Evolutionary conservation across 2,888 invertebrate species (phyloP).

Genomic region (Hanleya hanleyi): DNA sequence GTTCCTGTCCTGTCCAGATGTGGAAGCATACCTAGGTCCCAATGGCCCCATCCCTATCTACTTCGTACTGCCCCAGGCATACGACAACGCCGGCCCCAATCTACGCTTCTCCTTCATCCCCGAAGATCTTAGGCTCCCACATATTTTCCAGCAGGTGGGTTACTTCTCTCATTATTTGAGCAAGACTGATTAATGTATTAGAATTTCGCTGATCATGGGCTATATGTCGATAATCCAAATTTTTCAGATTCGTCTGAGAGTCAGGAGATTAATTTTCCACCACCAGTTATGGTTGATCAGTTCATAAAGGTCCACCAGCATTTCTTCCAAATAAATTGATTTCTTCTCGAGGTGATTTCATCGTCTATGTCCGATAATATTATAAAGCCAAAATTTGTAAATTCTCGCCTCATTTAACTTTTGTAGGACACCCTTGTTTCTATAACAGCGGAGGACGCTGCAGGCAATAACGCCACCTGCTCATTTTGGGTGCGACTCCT

Average conservation of each 20-base stretch:
- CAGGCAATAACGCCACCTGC: conserved; percentile 44
- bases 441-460: conserved; percentile 45
- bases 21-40: conserved; percentile 27
- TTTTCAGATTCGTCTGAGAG: too few species aligned
- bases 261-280: too few species aligned
- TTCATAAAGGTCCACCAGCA: too few species aligned
- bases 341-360: too few species aligned
- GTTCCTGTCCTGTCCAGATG: conserved; percentile 45
- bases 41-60: conserved; percentile 38
- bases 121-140: conserved; percentile 44
- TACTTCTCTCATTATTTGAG: background rate
- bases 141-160: conserved; percentile 45
- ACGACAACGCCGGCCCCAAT: conserved; percentile 52
- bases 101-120: conserved; percentile 37
- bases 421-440: conserved; percentile 45
- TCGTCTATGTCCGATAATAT: too few species aligned
- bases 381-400: too few species aligned
- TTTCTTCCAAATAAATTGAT: too few species aligned
- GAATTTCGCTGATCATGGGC: too few species aligned
- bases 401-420: background rate
- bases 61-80: conserved; percentile 45
- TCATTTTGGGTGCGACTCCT: conserved; percentile 34
- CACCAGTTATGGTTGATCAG: too few species aligned
- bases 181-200: too few species aligned
- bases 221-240: too few species aligned